phyloP scores from a whole-genome alignment of 2,888 invertebrate species.

The Papilio protenor region DNA sequence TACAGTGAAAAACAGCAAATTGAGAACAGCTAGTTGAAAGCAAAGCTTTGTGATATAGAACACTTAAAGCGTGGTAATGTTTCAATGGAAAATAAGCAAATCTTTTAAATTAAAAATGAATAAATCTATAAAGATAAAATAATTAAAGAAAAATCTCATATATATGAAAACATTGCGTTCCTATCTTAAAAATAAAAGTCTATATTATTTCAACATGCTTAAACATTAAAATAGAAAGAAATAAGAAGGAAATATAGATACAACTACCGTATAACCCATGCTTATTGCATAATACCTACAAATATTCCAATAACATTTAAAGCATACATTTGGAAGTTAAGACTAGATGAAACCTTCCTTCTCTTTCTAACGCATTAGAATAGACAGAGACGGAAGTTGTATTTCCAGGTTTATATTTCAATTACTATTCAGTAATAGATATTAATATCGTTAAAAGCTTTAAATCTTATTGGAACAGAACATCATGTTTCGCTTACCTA shows the following conservation, averaged over 20 bases:
- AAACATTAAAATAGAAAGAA: not conserved
- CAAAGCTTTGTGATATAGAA: constrained; percentile 25
- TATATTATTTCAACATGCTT: constrained; percentile 19
- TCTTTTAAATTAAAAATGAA: not conserved
- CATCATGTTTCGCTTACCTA: constrained; percentile 74
- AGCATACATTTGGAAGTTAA: not conserved
- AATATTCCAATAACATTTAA: constrained; percentile 27
- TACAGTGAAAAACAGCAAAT: constrained; percentile 15
- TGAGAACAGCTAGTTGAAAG: constrained; percentile 10
- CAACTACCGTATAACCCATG: constrained; percentile 22
- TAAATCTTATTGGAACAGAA: constrained; percentile 65
- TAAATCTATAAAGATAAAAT: not conserved
- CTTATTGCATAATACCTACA: constrained; percentile 9
- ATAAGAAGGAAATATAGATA: not conserved
- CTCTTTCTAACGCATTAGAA: not conserved
- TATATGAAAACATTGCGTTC: not conserved
- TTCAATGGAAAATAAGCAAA: constrained; percentile 1
- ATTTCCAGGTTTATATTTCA: no score
- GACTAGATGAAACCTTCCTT: not conserved
- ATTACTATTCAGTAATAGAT: not conserved
- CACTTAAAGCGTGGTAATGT: constrained; percentile 14
- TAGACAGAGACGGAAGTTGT: not conserved
- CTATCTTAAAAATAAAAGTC: constrained; percentile 3
- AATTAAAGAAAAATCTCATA: not conserved
- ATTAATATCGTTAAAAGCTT: not conserved